Evolutionary conservation across 2,888 invertebrate genomes (phyloP).

Genomic region (Oligia strigilis): DNA sequence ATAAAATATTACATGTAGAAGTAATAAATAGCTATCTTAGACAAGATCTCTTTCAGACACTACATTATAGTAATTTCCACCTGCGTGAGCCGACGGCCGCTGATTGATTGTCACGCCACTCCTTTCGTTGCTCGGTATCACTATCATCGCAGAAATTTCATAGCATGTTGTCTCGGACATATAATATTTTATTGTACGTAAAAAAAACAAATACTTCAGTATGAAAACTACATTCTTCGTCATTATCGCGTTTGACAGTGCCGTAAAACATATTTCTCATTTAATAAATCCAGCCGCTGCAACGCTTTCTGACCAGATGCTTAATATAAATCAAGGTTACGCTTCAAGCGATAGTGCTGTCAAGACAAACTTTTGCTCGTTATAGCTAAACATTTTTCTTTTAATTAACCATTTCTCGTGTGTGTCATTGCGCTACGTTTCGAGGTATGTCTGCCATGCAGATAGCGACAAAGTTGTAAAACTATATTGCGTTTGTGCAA

Average conservation of each 20-base stretch:
- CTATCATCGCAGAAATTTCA: conserved; percentile 40
- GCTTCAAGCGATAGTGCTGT: conserved; percentile 57
- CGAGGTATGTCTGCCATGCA: background rate
- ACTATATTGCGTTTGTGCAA: background rate
- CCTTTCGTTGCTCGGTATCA: conserved; percentile 38
- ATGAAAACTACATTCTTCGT: conserved; percentile 59
- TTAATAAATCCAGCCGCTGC: conserved; percentile 69
- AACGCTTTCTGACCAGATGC: conserved; percentile 81
- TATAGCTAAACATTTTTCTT: conserved; percentile 64
- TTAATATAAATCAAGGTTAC: conserved; percentile 76
- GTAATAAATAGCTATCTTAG: conserved; percentile 29
- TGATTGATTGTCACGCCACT: conserved; percentile 54
- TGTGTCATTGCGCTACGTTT: conserved; percentile 36
- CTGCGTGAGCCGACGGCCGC: conserved; percentile 30
- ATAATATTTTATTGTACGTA: conserved; percentile 52
- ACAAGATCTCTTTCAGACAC: conserved; percentile 15
- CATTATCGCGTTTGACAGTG: conserved; percentile 59
- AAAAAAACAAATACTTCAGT: conserved; percentile 59
- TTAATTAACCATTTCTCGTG: conserved; percentile 62
- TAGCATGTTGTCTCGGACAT: conserved; percentile 42
- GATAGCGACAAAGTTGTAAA: conserved; percentile 22
- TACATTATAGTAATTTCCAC: conserved; percentile 32
- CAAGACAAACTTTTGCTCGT: conserved; percentile 63
- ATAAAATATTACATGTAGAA: conserved; percentile 3
- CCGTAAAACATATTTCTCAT: conserved; percentile 70